A percentile compares a stretch with the other conserved stretches of the same genome.
Conservation (phyloP, 2,888 invertebrate species). For the Scaptodrosophila latifasciaeformis region DNA sequence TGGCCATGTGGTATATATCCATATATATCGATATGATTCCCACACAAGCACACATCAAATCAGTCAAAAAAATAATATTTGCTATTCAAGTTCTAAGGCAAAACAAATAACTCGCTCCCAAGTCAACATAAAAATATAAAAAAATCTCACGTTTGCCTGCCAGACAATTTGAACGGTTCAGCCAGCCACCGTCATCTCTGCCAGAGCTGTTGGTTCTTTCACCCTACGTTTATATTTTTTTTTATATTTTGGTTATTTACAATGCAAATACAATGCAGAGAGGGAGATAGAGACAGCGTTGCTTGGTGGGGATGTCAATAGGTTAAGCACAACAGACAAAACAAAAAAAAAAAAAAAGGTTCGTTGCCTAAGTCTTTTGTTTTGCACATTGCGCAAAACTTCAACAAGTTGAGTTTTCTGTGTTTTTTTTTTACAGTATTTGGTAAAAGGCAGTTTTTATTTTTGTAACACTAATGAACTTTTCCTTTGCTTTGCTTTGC, state of each 20-base stretch:
- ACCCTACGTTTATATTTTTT: not conserved
- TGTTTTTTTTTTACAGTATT: too few relatives aligned
- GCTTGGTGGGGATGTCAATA: constrained; percentile 41
- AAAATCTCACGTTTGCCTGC: constrained; percentile 43
- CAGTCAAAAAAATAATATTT: too few relatives aligned
- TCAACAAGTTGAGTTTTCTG: constrained; percentile 4
- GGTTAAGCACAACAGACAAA: constrained; percentile 40
- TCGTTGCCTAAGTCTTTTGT: constrained; percentile 60
- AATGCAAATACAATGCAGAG: constrained; percentile 44
- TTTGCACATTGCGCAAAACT: constrained; percentile 19
- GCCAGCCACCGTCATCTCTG: constrained; percentile 13
- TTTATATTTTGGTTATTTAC: constrained; percentile 1
- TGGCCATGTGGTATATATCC: constrained; percentile 31
- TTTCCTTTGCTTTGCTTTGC: not conserved
- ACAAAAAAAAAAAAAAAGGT: too few relatives aligned
- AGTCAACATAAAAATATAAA: not conserved
- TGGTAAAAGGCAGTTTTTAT: too few relatives aligned
- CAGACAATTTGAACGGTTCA: too few relatives aligned
- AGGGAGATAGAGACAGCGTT: constrained; percentile 21
- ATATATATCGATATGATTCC: too few relatives aligned
- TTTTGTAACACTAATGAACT: not conserved
- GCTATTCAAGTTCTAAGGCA: constrained; percentile 49
- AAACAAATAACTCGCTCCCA: constrained; percentile 4
- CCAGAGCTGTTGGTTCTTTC: constrained; percentile 26
- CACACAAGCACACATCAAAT: too few relatives aligned